These are phyloP conservation scores for Chiloscyllium plagiosum DNA, from an alignment of 2,113 vertebrate genomes.

Conservation along the genomic window DNA sequence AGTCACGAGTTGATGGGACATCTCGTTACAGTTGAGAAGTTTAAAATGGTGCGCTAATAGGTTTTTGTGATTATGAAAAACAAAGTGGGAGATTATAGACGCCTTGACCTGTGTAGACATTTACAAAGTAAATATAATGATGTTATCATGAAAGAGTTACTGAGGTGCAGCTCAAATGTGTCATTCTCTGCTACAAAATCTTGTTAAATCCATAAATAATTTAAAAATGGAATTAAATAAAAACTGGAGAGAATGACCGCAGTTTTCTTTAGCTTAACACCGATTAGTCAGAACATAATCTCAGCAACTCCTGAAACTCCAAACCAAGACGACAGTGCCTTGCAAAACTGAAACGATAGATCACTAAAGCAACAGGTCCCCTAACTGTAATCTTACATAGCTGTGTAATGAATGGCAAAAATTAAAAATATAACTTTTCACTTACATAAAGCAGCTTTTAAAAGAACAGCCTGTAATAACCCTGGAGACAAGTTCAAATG, in stretches of 20 bases:
- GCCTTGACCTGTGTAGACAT: background rate
- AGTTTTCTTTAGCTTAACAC: background rate
- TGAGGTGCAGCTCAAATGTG: background rate
- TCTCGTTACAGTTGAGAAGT: background rate
- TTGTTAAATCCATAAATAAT: background rate
- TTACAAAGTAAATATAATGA: background rate
- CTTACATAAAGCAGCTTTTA: background rate
- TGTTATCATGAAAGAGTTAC: background rate
- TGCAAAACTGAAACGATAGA: background rate
- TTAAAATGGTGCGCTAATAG: background rate
- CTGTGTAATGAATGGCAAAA: background rate
- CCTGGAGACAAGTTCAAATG: background rate
- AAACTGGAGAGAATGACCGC: background rate
- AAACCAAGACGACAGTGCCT: background rate
- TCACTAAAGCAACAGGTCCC: background rate
- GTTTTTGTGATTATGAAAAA: background rate
- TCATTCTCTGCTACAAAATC: background rate
- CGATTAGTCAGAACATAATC: background rate
- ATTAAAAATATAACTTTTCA: background rate
- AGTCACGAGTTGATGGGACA: no score
- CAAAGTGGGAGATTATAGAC: background rate
- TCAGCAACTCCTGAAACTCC: background rate
- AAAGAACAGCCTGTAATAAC: background rate
- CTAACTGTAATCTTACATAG: background rate
- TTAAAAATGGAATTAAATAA: background rate